Conservation (phyloP, 2,888 invertebrate genomes). For the Cylindroiulus punctatus region DNA sequence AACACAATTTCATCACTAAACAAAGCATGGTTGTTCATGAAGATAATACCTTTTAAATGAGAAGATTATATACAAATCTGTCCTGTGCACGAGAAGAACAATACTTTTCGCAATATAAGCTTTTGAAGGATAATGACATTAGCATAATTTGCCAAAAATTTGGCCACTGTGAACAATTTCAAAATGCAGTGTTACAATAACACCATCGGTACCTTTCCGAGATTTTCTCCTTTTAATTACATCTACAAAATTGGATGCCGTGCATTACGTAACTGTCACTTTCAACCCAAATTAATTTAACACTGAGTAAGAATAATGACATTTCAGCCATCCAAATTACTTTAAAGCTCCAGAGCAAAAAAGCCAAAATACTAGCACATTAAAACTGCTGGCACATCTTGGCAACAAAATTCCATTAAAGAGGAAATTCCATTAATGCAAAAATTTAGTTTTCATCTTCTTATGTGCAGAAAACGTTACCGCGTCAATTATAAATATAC, state of each 20-base stretch:
- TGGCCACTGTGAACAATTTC: not conserved
- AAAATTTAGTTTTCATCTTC: not conserved
- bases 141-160: not conserved
- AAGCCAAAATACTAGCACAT: not conserved
- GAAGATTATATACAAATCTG: conserved; percentile 3
- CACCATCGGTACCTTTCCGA: conserved; percentile 8
- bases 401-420: not conserved
- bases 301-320: conserved; percentile 3
- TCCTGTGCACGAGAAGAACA: not conserved
- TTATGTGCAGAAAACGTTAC: not conserved
- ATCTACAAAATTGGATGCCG: conserved; percentile 1
- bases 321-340: conserved; percentile 14
- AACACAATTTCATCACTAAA: not conserved
- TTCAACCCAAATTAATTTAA: conserved; percentile 18
- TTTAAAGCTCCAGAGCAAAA: not conserved
- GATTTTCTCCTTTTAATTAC: conserved; percentile 18
- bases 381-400: not conserved
- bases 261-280: not conserved
- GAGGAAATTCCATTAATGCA: not conserved
- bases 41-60: conserved; percentile 18
- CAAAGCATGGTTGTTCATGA: conserved; percentile 3
- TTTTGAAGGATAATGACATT: not conserved
- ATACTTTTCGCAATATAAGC: conserved; percentile 8
- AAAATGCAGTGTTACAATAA: not conserved
- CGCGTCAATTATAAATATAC: no score